Percentiles rank a stretch among this genome's conserved stretches.
Conservation (phyloP, 2,113 vertebrate species). For the Gorilla gorilla region DNA sequence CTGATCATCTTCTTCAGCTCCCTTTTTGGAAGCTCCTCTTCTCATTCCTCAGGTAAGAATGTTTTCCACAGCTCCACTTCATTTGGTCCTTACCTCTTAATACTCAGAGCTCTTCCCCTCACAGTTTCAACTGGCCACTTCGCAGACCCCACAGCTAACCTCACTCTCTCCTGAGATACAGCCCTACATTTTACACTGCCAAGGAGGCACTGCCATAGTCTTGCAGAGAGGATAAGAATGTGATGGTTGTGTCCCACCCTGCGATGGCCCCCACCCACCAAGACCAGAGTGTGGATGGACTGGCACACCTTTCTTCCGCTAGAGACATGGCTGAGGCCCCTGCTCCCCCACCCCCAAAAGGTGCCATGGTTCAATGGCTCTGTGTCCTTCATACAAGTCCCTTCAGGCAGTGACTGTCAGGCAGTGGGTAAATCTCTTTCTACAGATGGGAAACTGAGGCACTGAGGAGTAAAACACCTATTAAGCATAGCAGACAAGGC, state of each 20-base stretch:
- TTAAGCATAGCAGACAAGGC: not conserved
- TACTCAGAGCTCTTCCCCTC: not conserved
- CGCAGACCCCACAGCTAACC: not conserved
- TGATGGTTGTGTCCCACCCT: too few species aligned
- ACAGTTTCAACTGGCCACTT: not conserved
- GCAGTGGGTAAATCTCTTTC: not conserved
- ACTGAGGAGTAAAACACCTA: not conserved
- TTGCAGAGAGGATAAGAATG: not conserved
- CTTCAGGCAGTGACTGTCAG: not conserved
- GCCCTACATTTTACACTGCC: not conserved
- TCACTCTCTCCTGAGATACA: not conserved
- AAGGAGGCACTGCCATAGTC: not conserved
- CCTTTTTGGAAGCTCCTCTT: not conserved
- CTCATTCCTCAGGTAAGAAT: not conserved
- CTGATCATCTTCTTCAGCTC: not conserved
- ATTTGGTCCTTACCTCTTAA: not conserved
- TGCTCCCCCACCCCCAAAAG: not conserved
- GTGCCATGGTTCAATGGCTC: too few species aligned
- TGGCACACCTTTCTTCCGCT: fast-evolving
- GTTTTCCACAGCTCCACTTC: not conserved
- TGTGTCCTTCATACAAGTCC: not conserved
- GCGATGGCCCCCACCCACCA: too few species aligned
- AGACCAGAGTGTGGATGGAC: not conserved
- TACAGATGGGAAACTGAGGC: not conserved
- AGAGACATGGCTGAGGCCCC: fast-evolving